Base-by-base conservation (phyloP, 2,113 vertebrate species). In the Pogonocichla stellata region DNA sequence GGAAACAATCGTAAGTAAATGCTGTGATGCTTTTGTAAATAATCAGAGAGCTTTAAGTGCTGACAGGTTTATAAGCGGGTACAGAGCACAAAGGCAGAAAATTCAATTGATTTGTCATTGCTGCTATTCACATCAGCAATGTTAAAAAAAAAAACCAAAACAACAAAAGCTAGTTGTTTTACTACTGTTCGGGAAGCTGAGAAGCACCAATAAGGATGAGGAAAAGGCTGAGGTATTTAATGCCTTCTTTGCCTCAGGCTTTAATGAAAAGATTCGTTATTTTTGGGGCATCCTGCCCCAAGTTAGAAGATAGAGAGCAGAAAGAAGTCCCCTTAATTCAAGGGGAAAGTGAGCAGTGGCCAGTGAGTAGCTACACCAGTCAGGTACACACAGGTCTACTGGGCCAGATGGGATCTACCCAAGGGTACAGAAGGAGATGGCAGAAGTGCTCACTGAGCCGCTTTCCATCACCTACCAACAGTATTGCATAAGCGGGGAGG, bases 31-130 rank as follows among this genome's bases (percentile, higher is more conserved):
- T 80, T 47, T 77, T 51, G 54, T 73, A 67, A 94, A 83, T 72
- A 77, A 88, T 40, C 50, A 77, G 45, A 80, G 42, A 19, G 23
- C 20, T 83, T 71, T 57, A 88, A 69, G 72, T n/a, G 67, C 64
- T 93, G 87, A 77, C 72, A 91, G 38, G 40, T 91, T 94, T 93
- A 65, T 57, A 91, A 93, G 54, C 0, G 15, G 83, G 92, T 86
- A 62, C 72, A 80, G 24, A 19, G 31, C 48, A 45, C 40, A 77
- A 61, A 86, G 54, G 4, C 17, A 38, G 45, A 60, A 94, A 73
- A 92, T 77, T 31, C 58, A 77, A 73, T 50, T 16, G 20, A 72
- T 53, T 64, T 91, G 28, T 86, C 77, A 80, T 33, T 79, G 82
- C 43, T 67, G 56, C 40, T 79, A 34, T 40, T 88, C 71, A 56